Percentiles rank a stretch among this genome's conserved stretches.
These are phyloP conservation scores for Macrotis lagotis DNA, from an alignment of 2,113 vertebrate genomes.

Conservation along the genomic window DNA sequence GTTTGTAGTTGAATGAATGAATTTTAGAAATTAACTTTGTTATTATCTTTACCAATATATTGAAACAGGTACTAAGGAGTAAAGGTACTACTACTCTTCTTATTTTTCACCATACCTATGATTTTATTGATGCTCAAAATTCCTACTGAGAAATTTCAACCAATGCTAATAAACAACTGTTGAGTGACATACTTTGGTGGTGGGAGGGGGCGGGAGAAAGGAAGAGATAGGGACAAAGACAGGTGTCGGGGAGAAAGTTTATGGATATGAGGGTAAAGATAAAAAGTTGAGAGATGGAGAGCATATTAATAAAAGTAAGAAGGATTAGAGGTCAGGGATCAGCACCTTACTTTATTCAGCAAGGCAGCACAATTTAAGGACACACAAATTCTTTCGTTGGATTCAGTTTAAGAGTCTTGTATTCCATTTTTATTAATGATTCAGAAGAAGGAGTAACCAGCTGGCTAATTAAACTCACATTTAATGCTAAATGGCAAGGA, in stretches of 20 bases:
- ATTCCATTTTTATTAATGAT: conserved; percentile 3
- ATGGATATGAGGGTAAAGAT: not conserved
- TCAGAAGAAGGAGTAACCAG: not conserved
- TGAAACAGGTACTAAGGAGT: no score
- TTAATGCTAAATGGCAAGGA: not conserved
- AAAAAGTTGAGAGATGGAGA: not conserved
- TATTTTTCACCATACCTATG: no score
- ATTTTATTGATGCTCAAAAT: no score
- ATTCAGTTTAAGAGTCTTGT: not conserved
- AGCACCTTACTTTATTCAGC: not conserved
- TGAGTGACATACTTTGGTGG: conserved; percentile 8
- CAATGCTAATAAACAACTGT: not conserved
- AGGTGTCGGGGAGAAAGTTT: no score
- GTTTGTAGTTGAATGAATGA: no score
- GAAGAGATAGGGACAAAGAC: no score
- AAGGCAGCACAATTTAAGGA: not conserved
- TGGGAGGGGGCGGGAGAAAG: no score
- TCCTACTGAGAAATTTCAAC: no score
- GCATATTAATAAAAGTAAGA: not conserved
- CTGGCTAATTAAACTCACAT: conserved; percentile 3
- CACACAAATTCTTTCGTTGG: not conserved
- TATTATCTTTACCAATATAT: no score
- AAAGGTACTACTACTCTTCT: no score
- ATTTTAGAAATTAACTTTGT: no score
- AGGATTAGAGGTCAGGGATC: not conserved